Conservation (phyloP, 1,140 invertebrate species). For the Oryctes rhinoceros region DNA sequence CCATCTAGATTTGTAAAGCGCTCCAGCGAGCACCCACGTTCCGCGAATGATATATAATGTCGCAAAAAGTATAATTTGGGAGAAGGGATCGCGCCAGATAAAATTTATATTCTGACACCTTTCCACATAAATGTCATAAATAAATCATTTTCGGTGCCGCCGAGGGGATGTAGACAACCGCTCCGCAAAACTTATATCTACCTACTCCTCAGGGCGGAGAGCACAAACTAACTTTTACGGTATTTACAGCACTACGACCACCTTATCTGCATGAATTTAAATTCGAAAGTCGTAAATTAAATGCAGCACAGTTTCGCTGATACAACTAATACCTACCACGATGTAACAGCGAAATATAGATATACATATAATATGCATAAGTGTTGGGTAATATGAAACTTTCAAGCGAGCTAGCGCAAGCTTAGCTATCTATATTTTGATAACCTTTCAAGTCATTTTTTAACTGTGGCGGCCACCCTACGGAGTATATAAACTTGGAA, state of each 20-base stretch:
- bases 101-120: slow-evolving; percentile 6
- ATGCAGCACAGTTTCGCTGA: not conserved
- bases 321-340: not conserved
- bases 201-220: not conserved
- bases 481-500: too few species aligned
- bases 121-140: not conserved
- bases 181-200: slow-evolving; percentile 3
- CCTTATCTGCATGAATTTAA: slow-evolving; percentile 5
- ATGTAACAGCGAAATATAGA: not conserved
- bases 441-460: too few species aligned
- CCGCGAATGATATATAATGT: too few species aligned
- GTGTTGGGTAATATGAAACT: not conserved
- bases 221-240: not conserved
- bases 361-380: not conserved
- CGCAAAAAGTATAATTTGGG: not conserved
- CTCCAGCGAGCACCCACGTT: too few species aligned
- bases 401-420: too few species aligned
- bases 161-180: not conserved
- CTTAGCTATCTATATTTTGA: too few species aligned
- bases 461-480: too few species aligned
- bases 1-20: too few species aligned
- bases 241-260: not conserved
- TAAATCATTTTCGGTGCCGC: not conserved
- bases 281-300: slow-evolving; percentile 19
- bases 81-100: not conserved